Base-by-base conservation (phyloP, 1,140 invertebrate genomes). In the Cotesia glomerata region DNA sequence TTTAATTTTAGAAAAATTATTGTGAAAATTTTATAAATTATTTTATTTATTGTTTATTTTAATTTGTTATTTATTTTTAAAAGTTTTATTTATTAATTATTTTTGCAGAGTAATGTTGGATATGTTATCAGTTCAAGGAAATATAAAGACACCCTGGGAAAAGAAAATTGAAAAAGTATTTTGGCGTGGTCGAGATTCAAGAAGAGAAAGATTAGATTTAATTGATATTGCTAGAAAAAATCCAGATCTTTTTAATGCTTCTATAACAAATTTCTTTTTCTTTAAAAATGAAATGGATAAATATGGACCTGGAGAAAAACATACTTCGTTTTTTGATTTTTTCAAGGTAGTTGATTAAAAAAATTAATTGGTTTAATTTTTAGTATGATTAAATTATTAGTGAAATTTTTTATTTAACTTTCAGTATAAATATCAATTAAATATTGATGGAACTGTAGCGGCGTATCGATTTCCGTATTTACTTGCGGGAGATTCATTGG, bases 211-310 rank as follows among this genome's bases (percentile, higher is more conserved):
- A 65, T 88, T 99, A 0, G 88, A 95, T 74, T 88, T 99, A 7
- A 92, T 98, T 13, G 91, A 94, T 69, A 90, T 98, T 74, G 90
- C 93, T 0, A 88, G 91, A 76, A 87, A 91, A 73, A 77, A 97
- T 88, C 93, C 95, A 4, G 90, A 96, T 69, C 82, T 97, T 0
- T 92, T 98, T 71, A 97, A 98, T 89, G 97, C 92, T 9, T 95
- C 95, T 0, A 89, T 99, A 4, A 99, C 97, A 3, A 97, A 98
- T 84, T 98, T 98, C 85, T 99, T 99, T 82, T 99, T 99, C 87
- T 99, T 96, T 81, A 90, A 91, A 70, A 91, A 98, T 80, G 90
- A 96, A 85, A 92, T 95, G 83, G 84, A 92, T 63, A 90, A 93
- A 82, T 97, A 97, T 90, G 96, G 96, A 26, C 94, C 95, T 26